Evolutionary conservation across 1,140 invertebrate species (phyloP).

Genomic region (Drosophila virilis): DNA sequence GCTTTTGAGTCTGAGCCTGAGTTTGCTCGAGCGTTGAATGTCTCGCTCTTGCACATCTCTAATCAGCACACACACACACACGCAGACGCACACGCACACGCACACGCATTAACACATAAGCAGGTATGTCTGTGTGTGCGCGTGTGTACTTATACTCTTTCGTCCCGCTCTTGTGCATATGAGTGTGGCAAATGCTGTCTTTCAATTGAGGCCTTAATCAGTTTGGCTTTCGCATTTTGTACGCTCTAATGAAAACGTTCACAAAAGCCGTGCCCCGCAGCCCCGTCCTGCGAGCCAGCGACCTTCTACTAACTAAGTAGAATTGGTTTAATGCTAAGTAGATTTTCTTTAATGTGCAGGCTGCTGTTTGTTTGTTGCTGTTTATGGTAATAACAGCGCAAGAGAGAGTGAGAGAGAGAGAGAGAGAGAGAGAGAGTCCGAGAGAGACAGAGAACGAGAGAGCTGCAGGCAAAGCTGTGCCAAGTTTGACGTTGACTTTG

Average conservation of each 20-base stretch:
- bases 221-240: slow-evolving; percentile 75
- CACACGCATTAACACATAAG: not conserved
- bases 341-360: slow-evolving; percentile 67
- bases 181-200: slow-evolving; percentile 43
- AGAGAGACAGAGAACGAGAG: not conserved
- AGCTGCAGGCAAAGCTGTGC: slow-evolving; percentile 15
- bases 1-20: not conserved
- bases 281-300: not conserved
- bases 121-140: not conserved
- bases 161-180: slow-evolving; percentile 19
- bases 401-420: not conserved
- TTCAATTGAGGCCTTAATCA: slow-evolving; percentile 68
- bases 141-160: slow-evolving; percentile 25
- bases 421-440: not conserved
- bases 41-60: not conserved
- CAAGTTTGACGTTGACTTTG: slow-evolving; percentile 40
- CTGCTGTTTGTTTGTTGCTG: slow-evolving; percentile 8
- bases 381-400: slow-evolving; percentile 12
- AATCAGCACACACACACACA: slow-evolving; percentile 14
- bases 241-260: slow-evolving; percentile 48
- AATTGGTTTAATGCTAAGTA: slow-evolving; percentile 79
- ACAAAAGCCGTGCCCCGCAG: slow-evolving; percentile 25
- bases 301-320: slow-evolving; percentile 20
- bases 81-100: slow-evolving; percentile 16
- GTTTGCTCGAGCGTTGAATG: not conserved